Percentiles rank a stretch among this genome's conserved stretches.
Conservation (phyloP, 2,888 invertebrate species). For the Ferrisia virgata region DNA sequence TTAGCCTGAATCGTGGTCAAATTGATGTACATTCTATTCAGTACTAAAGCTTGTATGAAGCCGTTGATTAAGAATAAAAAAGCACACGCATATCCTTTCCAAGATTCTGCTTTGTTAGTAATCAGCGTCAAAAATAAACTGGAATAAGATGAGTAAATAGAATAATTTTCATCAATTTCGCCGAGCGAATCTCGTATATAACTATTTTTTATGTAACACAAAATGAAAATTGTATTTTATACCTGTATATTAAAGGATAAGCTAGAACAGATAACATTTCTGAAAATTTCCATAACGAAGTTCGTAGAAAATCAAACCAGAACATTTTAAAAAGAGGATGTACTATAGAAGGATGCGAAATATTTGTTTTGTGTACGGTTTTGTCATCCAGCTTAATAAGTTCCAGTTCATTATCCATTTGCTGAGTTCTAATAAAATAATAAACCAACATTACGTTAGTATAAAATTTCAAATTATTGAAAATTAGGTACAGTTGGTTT, state of each 20-base stretch:
- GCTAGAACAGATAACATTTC: background rate
- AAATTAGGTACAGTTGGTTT: background rate
- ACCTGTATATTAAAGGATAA: background rate
- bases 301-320: background rate
- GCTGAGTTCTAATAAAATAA: background rate
- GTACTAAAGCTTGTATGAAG: background rate
- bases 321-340: background rate
- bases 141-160: too few species aligned
- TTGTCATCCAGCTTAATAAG: background rate
- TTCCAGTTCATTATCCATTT: background rate
- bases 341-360: background rate
- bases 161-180: background rate
- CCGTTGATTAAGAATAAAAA: background rate
- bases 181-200: background rate
- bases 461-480: background rate
- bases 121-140: background rate
- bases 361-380: background rate
- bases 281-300: background rate
- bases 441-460: background rate
- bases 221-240: background rate
- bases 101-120: background rate
- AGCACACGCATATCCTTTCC: slow-evolving; percentile 1
- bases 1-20: background rate
- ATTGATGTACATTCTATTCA: slow-evolving; percentile 11
- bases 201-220: too few species aligned